Evolutionary conservation across 2,113 vertebrate genomes (phyloP).

Genomic region (Martes martes): DNA sequence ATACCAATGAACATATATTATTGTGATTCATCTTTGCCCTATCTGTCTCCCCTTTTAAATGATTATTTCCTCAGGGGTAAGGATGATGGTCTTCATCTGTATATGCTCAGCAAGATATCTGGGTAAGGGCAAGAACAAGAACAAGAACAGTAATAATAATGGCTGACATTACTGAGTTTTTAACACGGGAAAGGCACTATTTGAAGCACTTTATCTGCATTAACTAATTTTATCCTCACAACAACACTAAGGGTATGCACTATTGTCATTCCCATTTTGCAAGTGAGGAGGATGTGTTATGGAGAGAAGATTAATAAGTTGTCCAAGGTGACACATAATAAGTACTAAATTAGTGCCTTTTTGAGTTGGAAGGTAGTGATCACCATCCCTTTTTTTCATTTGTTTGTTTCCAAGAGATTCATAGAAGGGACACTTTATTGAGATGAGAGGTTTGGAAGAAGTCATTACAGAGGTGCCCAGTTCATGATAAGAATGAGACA

Average conservation of each 20-base stretch:
- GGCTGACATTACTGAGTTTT: not conserved
- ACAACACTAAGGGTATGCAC: not conserved
- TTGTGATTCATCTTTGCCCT: not conserved
- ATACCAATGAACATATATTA: not conserved
- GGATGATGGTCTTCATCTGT: not conserved
- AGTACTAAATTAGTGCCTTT: not conserved
- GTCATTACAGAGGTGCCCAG: not conserved
- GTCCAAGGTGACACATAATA: not conserved
- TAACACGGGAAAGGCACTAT: not conserved
- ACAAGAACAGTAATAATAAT: not conserved
- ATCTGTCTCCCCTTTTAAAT: not conserved
- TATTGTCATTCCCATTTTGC: not conserved
- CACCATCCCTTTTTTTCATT: rapidly evolving
- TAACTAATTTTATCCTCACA: not conserved
- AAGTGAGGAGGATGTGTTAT: not conserved
- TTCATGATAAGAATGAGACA: not conserved
- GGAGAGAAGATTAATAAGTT: not conserved
- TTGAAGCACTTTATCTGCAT: not conserved
- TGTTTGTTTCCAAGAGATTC: not conserved
- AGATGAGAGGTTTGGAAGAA: not conserved
- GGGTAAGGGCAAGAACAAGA: not conserved
- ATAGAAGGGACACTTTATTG: not conserved
- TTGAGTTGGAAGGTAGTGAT: not conserved
- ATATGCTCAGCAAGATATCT: not conserved
- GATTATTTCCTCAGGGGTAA: not conserved